A percentile compares a stretch with the other conserved stretches of the same genome.
These are phyloP conservation scores for Sminthopsis crassicaudata DNA, from an alignment of 2,113 vertebrate species.

Conservation along the genomic window DNA sequence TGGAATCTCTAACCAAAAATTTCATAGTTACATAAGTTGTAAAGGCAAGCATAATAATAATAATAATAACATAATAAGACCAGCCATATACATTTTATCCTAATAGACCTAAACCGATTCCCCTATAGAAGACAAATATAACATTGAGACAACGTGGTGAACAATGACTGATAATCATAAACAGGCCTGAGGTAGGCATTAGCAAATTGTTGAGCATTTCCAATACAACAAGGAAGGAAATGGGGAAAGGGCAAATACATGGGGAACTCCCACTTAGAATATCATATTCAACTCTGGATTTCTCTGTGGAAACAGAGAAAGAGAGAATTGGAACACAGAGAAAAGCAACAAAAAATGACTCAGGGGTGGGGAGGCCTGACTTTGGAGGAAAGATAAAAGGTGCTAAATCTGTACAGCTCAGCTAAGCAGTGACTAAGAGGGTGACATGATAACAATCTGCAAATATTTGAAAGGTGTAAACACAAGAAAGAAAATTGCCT, in stretches of 20 bases:
- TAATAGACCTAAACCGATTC: not conserved
- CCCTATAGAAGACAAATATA: not conserved
- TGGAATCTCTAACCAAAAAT: constrained; percentile 5
- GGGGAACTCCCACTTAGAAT: not conserved
- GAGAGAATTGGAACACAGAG: constrained; percentile 57
- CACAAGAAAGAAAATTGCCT: constrained; percentile 60
- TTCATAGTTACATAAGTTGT: not conserved
- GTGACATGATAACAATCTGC: constrained; percentile 63
- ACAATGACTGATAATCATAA: not conserved
- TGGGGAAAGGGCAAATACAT: not conserved
- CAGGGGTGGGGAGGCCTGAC: constrained; percentile 62
- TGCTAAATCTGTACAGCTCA: constrained; percentile 70
- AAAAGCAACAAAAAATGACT: constrained; percentile 61
- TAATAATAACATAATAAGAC: not conserved
- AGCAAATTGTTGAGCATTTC: not conserved
- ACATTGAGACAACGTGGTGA: not conserved
- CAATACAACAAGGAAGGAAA: not conserved
- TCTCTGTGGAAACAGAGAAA: constrained; percentile 29
- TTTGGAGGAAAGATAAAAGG: constrained; percentile 71
- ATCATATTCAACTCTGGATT: not conserved
- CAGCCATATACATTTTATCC: not conserved
- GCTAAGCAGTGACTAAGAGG: constrained; percentile 67
- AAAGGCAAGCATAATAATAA: not conserved
- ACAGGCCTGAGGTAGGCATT: not conserved
- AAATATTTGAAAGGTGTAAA: constrained; percentile 78